Evolutionary conservation across 2,888 invertebrate species (phyloP).

Genomic region (Argyra leucocephala): DNA sequence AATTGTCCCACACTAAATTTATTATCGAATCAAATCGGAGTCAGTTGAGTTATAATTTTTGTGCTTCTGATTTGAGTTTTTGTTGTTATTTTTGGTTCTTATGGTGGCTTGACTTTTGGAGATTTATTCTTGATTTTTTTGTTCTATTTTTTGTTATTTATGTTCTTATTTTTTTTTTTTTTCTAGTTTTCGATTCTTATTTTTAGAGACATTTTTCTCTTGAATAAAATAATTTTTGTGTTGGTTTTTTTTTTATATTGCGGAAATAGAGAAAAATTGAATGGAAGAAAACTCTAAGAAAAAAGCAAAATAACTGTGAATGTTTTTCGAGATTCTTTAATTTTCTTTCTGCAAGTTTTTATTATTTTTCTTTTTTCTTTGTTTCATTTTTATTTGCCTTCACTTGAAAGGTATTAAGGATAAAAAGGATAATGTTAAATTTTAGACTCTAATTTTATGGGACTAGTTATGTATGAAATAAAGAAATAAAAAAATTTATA

Average conservation of each 20-base stretch:
- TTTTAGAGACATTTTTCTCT: background rate
- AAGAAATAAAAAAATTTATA: too few species aligned
- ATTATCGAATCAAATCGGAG: background rate
- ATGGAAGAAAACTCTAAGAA: background rate
- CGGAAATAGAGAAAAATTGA: background rate
- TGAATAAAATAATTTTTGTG: background rate
- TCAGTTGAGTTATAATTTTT: background rate
- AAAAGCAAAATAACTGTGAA: background rate
- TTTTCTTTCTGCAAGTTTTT: background rate
- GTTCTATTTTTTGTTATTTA: background rate
- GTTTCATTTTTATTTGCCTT: background rate
- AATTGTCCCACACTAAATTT: background rate
- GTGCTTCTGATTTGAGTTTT: background rate
- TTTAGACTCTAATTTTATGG: background rate
- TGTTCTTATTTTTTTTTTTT: background rate
- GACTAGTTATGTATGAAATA: too few species aligned
- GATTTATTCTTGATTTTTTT: background rate
- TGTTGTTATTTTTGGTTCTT: background rate
- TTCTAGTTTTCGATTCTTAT: background rate
- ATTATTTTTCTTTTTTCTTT: background rate
- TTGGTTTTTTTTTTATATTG: background rate
- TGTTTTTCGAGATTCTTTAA: background rate
- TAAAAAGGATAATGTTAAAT: constrained; percentile 1
- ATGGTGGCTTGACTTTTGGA: background rate
- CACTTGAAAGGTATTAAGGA: background rate